These are phyloP conservation scores for Delphinapterus leucas DNA, from an alignment of 2,113 vertebrate species.

Conservation along the genomic window DNA sequence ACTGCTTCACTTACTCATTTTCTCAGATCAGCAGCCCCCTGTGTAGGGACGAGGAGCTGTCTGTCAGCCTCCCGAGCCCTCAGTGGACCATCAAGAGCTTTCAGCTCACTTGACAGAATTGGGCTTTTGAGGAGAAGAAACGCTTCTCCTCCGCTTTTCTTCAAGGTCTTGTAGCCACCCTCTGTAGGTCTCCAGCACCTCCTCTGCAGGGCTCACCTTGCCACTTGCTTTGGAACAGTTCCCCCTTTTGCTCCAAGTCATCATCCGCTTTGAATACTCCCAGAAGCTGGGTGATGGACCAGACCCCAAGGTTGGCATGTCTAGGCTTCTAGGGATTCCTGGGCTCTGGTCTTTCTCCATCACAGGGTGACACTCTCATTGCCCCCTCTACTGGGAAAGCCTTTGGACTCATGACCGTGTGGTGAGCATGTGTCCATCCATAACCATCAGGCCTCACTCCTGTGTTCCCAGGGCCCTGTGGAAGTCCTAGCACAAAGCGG, in stretches of 20 bases:
- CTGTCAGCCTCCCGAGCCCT: background rate
- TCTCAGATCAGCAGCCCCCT: background rate
- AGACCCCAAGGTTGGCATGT: background rate
- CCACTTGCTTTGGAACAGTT: background rate
- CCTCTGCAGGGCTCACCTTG: rapidly evolving
- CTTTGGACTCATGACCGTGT: background rate
- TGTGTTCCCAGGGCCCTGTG: background rate
- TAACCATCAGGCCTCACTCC: background rate
- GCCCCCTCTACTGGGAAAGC: background rate
- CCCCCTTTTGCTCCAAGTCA: background rate
- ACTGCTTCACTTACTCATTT: background rate
- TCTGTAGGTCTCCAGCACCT: background rate
- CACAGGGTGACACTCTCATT: background rate
- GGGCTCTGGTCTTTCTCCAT: background rate
- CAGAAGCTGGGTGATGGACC: background rate
- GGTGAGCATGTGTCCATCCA: background rate
- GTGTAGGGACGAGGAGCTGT: background rate
- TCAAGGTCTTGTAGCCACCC: background rate
- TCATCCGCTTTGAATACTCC: background rate
- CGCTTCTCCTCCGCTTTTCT: background rate
- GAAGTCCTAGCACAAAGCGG: background rate
- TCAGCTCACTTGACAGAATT: background rate
- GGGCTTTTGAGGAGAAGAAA: background rate
- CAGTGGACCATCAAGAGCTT: background rate
- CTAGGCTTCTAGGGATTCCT: background rate